Base-by-base conservation (phyloP, 2,888 invertebrate genomes). In the Nephrotoma flavescens region DNA sequence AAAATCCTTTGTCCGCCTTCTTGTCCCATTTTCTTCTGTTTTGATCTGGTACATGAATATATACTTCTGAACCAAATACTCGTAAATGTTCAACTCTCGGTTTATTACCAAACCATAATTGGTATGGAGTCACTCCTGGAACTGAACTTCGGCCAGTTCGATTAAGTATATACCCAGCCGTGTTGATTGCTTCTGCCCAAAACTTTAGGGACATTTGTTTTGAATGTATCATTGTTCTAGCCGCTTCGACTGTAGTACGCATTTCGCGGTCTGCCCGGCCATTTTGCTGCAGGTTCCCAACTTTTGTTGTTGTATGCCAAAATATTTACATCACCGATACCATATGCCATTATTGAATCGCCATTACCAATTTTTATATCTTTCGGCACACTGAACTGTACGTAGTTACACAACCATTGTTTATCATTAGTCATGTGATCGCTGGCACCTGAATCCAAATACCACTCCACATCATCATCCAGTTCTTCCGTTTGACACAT, bases 141-240 rank as follows among this genome's bases (percentile, higher is more conserved):
- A 87, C 86, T 11, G 87, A 19, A 47, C 87, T 88, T 83, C 87
- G 87, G 19, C 88, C 89, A 0, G 87, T 89, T 52, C 90, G 87
- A 85, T 90, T 90, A 1, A 90, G 86, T 19, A 90, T 86, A 87
- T 90, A 90, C 0, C 89, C 88, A 7, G 89, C 89, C 87, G 89
- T 89, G 11, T 89, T 88, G 0, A 90, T 89, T 0, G 91, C 91
- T 88, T 91, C 91, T n/a, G 83, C 83, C 83, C 83, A 83, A 19
- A 83, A 83, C 11, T 83, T 83, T 9, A 83, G 19, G 6, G 71
- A 90, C 6, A 89, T 41, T 0, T 88, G 89, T 86, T 86, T 87
- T 7, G 87, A 86, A 87, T 87, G 87, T 9, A 88, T 42, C 87
- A 88, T 87, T 7, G 88, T 86, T 83, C 88, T 87, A 11, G 88